Base-by-base conservation (phyloP, 1,140 invertebrate genomes). In the Sitophilus oryzae region DNA sequence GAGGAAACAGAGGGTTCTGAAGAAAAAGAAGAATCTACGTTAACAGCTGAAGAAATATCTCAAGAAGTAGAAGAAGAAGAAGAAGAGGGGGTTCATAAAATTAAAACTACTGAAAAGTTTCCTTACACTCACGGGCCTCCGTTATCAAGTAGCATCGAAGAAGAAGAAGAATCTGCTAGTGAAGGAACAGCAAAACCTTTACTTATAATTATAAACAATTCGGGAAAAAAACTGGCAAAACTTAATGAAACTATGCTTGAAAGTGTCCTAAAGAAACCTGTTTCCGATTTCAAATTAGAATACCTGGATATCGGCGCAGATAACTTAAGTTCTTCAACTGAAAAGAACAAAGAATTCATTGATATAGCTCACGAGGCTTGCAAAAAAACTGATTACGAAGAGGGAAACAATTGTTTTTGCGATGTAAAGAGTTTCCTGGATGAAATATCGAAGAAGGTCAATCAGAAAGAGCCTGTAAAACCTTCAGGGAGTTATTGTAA, bases 161-260 rank as follows among this genome's bases (percentile, higher is more conserved):
- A 15, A 9, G 19, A 42, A 42, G 16, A 18, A 9, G 2, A 42
- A 2, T 16, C 36, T n/a, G 16, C 36, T 5, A 9, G 4, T 19
- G 21, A 44, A 44, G 22, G 11, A 11, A 4, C 44, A 10, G 9
- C 22, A 18, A 57, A 57, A 41, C 43, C 47, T 38, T 14, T 51
- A 10, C 42, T 57, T 22, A 41, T 50, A n/a, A 52, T 57, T n/a
- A 43, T 57, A 15, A 57, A 57, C 19, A 52, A 51, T 25, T 57
- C 48, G 1, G 42, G 42, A 16, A 41, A 30, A 2, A 46, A 46
- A 36, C 16, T 51, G 3, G 14, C 34, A 46, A 51, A 52, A 47
- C 35, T 57, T 6, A 57, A 57, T 25, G 36, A 57, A 44, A 30
- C 48, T 5, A 14, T 38, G 2, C 22, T 57, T 14, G 47, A 57